Base-by-base conservation (phyloP, 2,888 invertebrate genomes). In the Polylopha cassiicola region DNA sequence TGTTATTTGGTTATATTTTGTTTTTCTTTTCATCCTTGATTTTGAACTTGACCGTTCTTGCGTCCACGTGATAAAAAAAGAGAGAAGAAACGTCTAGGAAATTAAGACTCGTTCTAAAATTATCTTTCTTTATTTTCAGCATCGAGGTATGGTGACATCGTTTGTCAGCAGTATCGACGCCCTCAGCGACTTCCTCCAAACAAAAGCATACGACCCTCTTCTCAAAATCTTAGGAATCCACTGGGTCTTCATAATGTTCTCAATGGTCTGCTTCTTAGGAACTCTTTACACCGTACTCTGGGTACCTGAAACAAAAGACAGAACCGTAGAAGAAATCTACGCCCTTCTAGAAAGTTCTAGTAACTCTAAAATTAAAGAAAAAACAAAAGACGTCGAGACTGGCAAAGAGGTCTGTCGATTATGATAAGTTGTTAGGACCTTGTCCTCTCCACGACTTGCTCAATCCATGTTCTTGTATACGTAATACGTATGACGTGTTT, bases 231-330 rank as follows among this genome's bases (percentile, higher is more conserved):
- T 85, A 0, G 85, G 85, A 2, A 84, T 84, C 43, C 84, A 84
- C 43, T 85, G 84, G 84, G 84, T 84, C 5, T 84, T 85, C 65
- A 78, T 82, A 11, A 63, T 82, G 51, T 85, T 84, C 58, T 81
- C 84, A 0, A 16, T 66, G 1, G 73, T 85, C 2, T 84, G 84
- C 54, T 84, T 85, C 69, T 46, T 77, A 0, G 82, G 82, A 0
- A 78, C 81, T 0, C 47, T 74, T 7, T 85, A 85, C 55, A 82
- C 85, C 0, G 58, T 81, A 4, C 63, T 84, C 37, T 85, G 76
- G 64, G 85, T 85, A 0, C 85, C 85, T 16, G 85, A 85, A 48
- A 85, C 85, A 0, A 85, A 82, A 46, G 76, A 77, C 37, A 65
- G 75, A 27, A 71, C 66, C 1, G 73, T 84, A 2, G 82, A 76